Percentiles rank a stretch among this genome's conserved stretches.
Conservation (phyloP, 1,140 invertebrate genomes). For the Geopemphigus sp. region DNA sequence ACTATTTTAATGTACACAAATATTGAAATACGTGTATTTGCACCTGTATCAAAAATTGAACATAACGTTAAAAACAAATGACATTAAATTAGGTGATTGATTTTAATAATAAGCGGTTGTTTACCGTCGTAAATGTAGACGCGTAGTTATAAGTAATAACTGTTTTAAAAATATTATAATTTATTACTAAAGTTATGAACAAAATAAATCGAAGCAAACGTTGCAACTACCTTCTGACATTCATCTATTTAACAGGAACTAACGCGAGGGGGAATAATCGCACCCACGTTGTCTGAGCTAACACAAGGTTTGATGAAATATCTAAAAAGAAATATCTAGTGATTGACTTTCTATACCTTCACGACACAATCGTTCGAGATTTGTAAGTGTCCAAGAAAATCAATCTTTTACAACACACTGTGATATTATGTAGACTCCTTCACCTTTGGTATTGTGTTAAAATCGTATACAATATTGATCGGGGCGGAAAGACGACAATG, state of each 20-base stretch:
- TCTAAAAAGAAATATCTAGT: not conserved
- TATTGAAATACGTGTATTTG: no score
- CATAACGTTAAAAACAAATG: no score
- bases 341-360: constrained; percentile 16
- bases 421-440: not conserved
- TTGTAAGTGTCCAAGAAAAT: constrained; percentile 18
- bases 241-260: constrained; percentile 32
- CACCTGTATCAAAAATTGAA: not conserved
- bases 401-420: constrained; percentile 26
- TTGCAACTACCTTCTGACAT: constrained; percentile 15
- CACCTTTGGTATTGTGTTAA: not conserved
- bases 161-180: constrained; percentile 18
- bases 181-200: constrained; percentile 23
- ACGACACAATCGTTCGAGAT: not conserved
- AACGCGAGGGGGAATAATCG: constrained; percentile 29
- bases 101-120: constrained; percentile 39
- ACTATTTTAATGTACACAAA: no score
- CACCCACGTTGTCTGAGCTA: constrained; percentile 5
- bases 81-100: constrained; percentile 11
- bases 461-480: constrained; percentile 12
- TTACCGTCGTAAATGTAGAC: not conserved
- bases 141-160: not conserved
- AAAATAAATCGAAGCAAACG: not conserved
- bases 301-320: not conserved
- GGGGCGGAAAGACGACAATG: constrained; percentile 3